Percentiles rank a stretch among this genome's conserved stretches.
phyloP scores from a whole-genome alignment of 2,888 invertebrate genomes.

The Julus scanicus region DNA sequence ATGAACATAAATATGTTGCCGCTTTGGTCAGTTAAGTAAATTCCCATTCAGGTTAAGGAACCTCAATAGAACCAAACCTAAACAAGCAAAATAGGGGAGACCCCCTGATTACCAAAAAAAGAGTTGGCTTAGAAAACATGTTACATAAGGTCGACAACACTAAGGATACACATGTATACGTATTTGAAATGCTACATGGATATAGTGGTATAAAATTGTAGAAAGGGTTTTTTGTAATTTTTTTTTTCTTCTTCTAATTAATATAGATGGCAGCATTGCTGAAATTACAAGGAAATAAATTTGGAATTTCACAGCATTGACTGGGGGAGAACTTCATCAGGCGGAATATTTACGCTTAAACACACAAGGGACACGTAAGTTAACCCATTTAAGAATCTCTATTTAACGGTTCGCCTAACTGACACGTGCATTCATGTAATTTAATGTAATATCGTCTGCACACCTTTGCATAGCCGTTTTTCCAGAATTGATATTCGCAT shows the following conservation, averaged over 20 bases:
- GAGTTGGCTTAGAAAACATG: background rate
- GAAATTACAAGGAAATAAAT: background rate
- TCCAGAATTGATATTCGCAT: background rate
- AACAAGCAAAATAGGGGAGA: background rate
- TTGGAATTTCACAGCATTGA: background rate
- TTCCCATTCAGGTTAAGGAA: background rate
- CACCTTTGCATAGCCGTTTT: background rate
- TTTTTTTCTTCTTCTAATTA: background rate
- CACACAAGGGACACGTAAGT: background rate
- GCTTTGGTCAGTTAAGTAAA: background rate
- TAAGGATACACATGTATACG: too few species aligned
- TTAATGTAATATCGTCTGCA: background rate
- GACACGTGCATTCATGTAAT: background rate
- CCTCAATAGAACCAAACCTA: background rate
- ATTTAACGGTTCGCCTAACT: background rate
- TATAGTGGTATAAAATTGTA: too few species aligned
- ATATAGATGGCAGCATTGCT: background rate
- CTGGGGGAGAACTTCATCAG: conserved; percentile 3
- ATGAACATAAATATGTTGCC: background rate
- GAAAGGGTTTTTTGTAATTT: background rate
- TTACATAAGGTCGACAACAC: background rate
- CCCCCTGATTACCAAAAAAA: background rate
- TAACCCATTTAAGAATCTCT: background rate
- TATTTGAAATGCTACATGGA: too few species aligned
- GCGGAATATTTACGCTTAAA: background rate